These are phyloP conservation scores for Phengaris alcon DNA, from an alignment of 2,888 invertebrate genomes.

Conservation along the genomic window DNA sequence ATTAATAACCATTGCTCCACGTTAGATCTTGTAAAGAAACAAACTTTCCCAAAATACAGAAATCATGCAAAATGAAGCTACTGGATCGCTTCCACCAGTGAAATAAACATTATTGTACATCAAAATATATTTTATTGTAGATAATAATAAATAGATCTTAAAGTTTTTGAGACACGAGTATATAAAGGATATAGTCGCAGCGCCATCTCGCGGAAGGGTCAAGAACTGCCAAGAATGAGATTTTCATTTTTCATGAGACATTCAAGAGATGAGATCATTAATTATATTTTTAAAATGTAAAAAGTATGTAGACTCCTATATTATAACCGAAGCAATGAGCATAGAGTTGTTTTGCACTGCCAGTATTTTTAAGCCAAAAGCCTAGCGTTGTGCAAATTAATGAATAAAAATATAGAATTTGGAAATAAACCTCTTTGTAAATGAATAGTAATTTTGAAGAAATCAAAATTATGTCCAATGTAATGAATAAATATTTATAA, in stretches of 20 bases:
- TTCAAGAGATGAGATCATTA: background rate
- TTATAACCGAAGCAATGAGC: constrained; percentile 23
- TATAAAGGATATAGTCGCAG: background rate
- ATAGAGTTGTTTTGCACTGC: constrained; percentile 31
- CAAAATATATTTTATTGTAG: constrained; percentile 27
- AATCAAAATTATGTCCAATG: constrained; percentile 73
- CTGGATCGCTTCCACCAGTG: background rate
- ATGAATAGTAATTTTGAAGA: constrained; percentile 47
- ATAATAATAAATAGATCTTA: constrained; percentile 20
- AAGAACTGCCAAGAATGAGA: background rate
- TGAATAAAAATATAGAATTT: constrained; percentile 30
- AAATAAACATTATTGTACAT: constrained; percentile 23
- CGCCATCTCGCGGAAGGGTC: background rate
- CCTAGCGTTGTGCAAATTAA: constrained; percentile 33
- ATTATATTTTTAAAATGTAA: constrained; percentile 24
- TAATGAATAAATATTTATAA: constrained; percentile 78
- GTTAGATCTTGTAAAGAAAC: too few relatives aligned
- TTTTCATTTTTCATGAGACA: too few relatives aligned
- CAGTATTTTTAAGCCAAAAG: constrained; percentile 34
- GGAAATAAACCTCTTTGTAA: constrained; percentile 27
- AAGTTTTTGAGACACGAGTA: constrained; percentile 5
- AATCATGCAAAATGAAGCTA: background rate
- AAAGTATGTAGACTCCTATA: constrained; percentile 28
- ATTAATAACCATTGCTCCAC: too few relatives aligned
- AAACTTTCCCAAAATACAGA: background rate